Evolutionary conservation across 1,140 invertebrate species (phyloP).

Genomic region (Thrips palmi): DNA sequence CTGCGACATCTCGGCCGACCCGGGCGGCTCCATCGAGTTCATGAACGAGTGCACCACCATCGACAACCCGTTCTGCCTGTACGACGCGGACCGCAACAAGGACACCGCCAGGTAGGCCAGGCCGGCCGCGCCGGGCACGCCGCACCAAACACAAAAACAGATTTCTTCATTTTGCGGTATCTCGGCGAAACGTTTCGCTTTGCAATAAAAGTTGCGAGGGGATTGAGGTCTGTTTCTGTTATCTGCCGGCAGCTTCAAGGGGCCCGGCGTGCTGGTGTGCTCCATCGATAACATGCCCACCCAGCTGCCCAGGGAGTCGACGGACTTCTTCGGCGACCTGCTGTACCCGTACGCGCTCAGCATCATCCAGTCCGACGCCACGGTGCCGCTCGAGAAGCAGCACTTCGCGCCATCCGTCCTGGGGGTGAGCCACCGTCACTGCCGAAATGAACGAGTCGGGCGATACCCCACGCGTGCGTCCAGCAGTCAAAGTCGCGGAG

Average conservation of each 20-base stretch:
- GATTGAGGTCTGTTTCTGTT: neutral
- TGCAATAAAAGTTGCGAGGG: too few relatives aligned
- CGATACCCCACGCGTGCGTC: too few relatives aligned
- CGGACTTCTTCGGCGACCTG: slow-evolving; percentile 92
- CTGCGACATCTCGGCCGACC: slow-evolving; percentile 97
- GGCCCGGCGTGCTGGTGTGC: slow-evolving; percentile 91
- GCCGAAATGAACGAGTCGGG: too few relatives aligned
- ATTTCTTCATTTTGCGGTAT: neutral
- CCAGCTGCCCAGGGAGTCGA: slow-evolving; percentile 89
- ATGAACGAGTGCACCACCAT: slow-evolving; percentile 99
- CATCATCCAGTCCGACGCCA: slow-evolving; percentile 81
- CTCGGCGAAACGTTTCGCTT: neutral
- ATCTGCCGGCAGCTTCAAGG: slow-evolving; percentile 58
- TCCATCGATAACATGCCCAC: slow-evolving; percentile 99
- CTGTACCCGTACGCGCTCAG: slow-evolving; percentile 76
- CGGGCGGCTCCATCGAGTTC: slow-evolving; percentile 97
- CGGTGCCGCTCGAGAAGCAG: slow-evolving; percentile 61
- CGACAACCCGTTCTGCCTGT: slow-evolving; percentile 95
- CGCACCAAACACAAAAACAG: neutral
- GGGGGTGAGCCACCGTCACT: too few relatives aligned
- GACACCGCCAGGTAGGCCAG: slow-evolving; percentile 82
- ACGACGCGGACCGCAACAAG: slow-evolving; percentile 95
- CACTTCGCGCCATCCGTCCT: slow-evolving; percentile 57
- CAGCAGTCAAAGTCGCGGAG: too few relatives aligned
- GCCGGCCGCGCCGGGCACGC: too few relatives aligned